Evolutionary conservation across 2,888 invertebrate species (phyloP).

Genomic region (Drosophila quasianomalipes): DNA sequence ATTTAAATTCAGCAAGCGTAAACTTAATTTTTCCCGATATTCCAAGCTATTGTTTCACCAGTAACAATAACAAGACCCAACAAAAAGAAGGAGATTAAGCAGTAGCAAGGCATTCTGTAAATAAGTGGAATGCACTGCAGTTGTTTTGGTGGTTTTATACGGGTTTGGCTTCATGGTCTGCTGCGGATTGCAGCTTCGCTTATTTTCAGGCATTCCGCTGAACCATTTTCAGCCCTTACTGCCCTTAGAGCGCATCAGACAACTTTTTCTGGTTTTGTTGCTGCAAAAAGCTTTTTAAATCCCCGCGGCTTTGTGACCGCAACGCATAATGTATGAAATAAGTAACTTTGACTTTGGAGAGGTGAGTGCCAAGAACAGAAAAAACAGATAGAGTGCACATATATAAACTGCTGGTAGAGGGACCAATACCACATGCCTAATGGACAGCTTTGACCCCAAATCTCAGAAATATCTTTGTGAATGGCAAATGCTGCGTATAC

Average conservation of each 20-base stretch:
- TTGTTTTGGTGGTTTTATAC: conserved; percentile 43
- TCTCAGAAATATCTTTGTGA: conserved; percentile 14
- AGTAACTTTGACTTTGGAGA: conserved; percentile 30
- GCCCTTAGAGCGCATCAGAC: conserved; percentile 41
- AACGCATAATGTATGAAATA: conserved; percentile 55
- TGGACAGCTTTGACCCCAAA: conserved; percentile 8
- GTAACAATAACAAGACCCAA: conserved; percentile 20
- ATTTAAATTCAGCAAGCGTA: conserved; percentile 73
- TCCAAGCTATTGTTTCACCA: conserved; percentile 58
- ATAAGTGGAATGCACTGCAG: conserved; percentile 53
- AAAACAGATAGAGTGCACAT: neutral
- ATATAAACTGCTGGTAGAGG: conserved; percentile 1
- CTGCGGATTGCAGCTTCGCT: conserved; percentile 42
- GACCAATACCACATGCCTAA: neutral
- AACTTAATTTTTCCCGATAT: conserved; percentile 75
- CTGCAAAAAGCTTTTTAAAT: conserved; percentile 57
- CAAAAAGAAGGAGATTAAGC: neutral
- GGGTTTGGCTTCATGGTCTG: conserved; percentile 65
- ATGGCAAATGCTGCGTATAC: conserved; percentile 46
- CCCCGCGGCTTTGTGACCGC: conserved; percentile 61
- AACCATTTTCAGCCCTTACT: neutral
- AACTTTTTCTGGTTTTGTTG: conserved; percentile 27
- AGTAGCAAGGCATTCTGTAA: conserved; percentile 26
- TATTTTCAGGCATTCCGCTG: conserved; percentile 27
- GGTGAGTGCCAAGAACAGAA: neutral